These are phyloP conservation scores for Drosophila cardini DNA, from an alignment of 1,140 invertebrate species.

Conservation along the genomic window DNA sequence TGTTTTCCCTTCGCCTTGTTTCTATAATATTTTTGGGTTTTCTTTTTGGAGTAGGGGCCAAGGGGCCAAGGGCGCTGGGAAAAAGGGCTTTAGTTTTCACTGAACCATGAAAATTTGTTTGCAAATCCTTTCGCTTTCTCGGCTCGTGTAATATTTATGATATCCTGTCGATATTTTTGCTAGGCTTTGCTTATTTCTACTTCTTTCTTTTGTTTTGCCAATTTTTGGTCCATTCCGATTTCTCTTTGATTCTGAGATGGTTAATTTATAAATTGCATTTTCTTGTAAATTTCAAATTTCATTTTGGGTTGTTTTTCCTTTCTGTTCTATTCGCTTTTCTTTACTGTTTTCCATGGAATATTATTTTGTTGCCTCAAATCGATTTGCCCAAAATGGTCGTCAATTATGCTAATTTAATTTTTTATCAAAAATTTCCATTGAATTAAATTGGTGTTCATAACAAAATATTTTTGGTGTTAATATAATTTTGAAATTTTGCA, in stretches of 20 bases:
- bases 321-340: slow-evolving; percentile 33
- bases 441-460: slow-evolving; percentile 4
- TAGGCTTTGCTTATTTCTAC: slow-evolving; percentile 33
- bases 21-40: slow-evolving; percentile 39
- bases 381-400: slow-evolving; percentile 13
- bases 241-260: slow-evolving; percentile 39
- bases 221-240: slow-evolving; percentile 4
- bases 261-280: slow-evolving; percentile 80
- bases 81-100: slow-evolving; percentile 57
- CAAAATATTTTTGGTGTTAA: slow-evolving; percentile 10
- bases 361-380: slow-evolving; percentile 19
- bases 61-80: neutral
- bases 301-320: slow-evolving; percentile 28
- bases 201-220: slow-evolving; percentile 11
- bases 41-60: neutral
- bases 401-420: slow-evolving; percentile 47
- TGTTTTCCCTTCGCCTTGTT: slow-evolving; percentile 41
- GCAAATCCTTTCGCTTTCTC: slow-evolving; percentile 68
- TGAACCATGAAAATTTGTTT: slow-evolving; percentile 76
- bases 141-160: slow-evolving; percentile 73
- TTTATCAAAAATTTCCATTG: slow-evolving; percentile 14
- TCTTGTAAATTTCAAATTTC: slow-evolving; percentile 53
- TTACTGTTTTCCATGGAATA: slow-evolving; percentile 22
- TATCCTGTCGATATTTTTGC: slow-evolving; percentile 49
- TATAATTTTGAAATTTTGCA: neutral